These are phyloP conservation scores for Ichneumoninae sp. DNA, from an alignment of 2,888 invertebrate genomes.

Conservation along the genomic window DNA sequence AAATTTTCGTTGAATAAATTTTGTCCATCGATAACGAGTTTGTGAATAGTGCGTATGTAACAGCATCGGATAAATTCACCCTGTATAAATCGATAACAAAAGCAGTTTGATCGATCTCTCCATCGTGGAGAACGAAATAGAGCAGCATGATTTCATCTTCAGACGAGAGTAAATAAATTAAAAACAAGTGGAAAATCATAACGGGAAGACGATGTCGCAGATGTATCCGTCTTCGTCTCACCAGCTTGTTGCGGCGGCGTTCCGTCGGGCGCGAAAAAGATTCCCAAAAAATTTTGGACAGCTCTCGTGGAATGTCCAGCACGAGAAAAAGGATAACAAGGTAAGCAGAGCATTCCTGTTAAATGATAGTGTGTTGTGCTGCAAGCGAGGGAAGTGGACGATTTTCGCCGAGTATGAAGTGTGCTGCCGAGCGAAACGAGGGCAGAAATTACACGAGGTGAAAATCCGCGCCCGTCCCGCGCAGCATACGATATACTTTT, in stretches of 20 bases:
- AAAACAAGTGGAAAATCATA: neutral
- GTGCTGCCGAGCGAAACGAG: too few species aligned
- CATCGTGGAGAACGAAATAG: neutral
- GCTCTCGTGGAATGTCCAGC: conserved; percentile 37
- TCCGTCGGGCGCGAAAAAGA: conserved; percentile 78
- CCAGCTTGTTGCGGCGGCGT: conserved; percentile 79
- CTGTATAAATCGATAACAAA: neutral
- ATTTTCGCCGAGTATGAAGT: too few species aligned
- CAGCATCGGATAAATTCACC: neutral
- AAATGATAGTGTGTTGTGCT: too few species aligned
- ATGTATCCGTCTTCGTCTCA: conserved; percentile 73
- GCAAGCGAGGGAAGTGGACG: too few species aligned
- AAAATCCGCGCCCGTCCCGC: too few species aligned
- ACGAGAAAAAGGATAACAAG: conserved; percentile 40
- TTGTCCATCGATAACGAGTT: too few species aligned
- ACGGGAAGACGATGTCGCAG: conserved; percentile 55
- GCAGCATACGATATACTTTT: too few species aligned
- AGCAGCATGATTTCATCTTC: conserved; percentile 31
- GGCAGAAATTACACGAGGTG: too few species aligned
- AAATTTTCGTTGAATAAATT: too few species aligned
- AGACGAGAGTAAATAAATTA: conserved; percentile 8
- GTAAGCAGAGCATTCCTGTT: neutral
- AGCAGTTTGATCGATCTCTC: conserved; percentile 13
- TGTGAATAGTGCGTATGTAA: neutral
- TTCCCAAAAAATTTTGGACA: conserved; percentile 77